Base-by-base conservation (phyloP, 2,888 invertebrate species). In the Venusia cambrica region DNA sequence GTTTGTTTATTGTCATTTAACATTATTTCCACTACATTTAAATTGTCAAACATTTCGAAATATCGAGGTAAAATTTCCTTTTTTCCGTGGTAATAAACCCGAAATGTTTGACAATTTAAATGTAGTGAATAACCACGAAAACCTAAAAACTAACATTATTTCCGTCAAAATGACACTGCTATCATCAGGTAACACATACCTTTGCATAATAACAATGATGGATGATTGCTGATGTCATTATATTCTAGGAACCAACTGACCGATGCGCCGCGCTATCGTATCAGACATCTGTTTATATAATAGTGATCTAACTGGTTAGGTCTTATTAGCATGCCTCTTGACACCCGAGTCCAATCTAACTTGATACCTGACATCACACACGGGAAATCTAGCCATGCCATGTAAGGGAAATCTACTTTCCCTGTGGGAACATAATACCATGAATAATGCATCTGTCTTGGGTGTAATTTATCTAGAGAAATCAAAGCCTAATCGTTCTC, bases 371-470 rank as follows among this genome's bases (percentile, higher is more conserved):
- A 45, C 36, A 26, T 39, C 29, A 51, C 38, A 27, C 16, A 30
- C 40, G 35, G 43, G 45, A 53, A 50, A 47, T 25, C 34, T 24
- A 31, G 26, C 25, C 4, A 28, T 42, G 22, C 13, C 11, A 18
- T 18, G 19, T 38, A 28, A 52, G 45, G 48, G 46, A 55, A 58
- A 57, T 38, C 22, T 46, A 54, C 55, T 62, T 61, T 62, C 58
- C 48, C 51, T 40, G 30, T 30, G 49, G 45, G 15, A 45, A 29
- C 44, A 44, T 31, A 37, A 38, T 48, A 42, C 33, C 40, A 50
- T 54, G 44, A 48, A 53, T 54, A 37, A 40, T 24, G 25, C 43
- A 22, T 48, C 37, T 40, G 30, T 48, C 34, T 46, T 32, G 45
- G 43, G 48, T 36, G 22, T 47, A 26, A 9, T 24, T 38, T 38